Conservation (phyloP, 1,140 invertebrate genomes). For the Sesamia nonagrioides region DNA sequence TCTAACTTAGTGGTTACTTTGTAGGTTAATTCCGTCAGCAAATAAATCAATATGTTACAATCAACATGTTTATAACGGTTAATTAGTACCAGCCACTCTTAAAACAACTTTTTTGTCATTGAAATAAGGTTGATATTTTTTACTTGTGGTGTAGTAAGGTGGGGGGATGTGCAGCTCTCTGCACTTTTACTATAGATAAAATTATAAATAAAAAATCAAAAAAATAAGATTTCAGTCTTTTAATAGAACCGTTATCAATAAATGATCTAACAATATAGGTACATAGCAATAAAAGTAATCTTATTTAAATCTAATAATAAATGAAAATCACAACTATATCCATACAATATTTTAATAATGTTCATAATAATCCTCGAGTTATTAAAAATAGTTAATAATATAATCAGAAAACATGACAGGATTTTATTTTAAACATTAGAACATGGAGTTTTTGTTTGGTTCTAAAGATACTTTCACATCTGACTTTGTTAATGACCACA, state of each 20-base stretch:
- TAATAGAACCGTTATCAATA: constrained; percentile 82
- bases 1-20: too few species aligned
- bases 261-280: constrained; percentile 75
- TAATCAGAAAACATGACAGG: neutral
- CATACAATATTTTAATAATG: constrained; percentile 20
- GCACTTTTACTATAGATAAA: too few species aligned
- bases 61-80: too few species aligned
- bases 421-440: neutral
- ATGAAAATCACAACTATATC: constrained; percentile 55
- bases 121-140: too few species aligned
- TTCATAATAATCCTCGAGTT: constrained; percentile 5
- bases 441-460: neutral
- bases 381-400: constrained; percentile 38
- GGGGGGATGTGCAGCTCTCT: too few species aligned
- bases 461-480: neutral
- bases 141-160: too few species aligned
- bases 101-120: too few species aligned
- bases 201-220: neutral
- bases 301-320: constrained; percentile 52
- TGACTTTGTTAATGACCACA: too few species aligned
- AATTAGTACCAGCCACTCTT: too few species aligned
- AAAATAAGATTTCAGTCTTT: constrained; percentile 83
- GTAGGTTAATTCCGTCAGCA: too few species aligned
- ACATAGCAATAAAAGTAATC: constrained; percentile 67
- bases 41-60: too few species aligned